These are phyloP conservation scores for Eupithecia exiguata DNA, from an alignment of 2,888 invertebrate species.

Conservation along the genomic window DNA sequence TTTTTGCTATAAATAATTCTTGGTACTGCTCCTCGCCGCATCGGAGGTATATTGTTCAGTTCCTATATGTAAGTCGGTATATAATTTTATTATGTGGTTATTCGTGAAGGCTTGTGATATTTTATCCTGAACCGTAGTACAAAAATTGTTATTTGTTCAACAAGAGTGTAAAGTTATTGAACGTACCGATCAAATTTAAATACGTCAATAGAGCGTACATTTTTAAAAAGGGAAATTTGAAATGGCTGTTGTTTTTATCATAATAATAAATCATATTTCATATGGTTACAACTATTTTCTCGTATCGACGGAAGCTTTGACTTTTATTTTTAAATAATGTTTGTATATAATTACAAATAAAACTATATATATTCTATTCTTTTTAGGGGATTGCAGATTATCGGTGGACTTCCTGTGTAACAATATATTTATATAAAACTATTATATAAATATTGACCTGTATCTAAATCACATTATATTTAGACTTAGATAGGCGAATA, in stretches of 20 bases:
- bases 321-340: no score
- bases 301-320: no score
- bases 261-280: no score
- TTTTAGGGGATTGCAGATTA: background rate
- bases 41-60: slow-evolving; percentile 52
- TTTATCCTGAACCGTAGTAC: background rate
- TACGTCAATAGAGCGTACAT: background rate
- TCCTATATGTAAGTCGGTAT: slow-evolving; percentile 34
- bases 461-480: no score
- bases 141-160: background rate
- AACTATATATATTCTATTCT: no score
- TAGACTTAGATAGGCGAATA: no score
- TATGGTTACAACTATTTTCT: no score
- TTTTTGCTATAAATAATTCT: slow-evolving; percentile 65
- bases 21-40: slow-evolving; percentile 50
- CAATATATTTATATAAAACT: no score
- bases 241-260: no score
- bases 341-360: no score
- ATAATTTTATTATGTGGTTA: background rate
- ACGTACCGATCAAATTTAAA: background rate
- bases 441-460: no score
- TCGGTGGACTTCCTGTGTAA: background rate
- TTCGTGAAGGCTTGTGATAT: background rate
- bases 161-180: background rate
- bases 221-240: background rate